Base-by-base conservation (phyloP, 2,888 invertebrate species). In the Taenaris catops region DNA sequence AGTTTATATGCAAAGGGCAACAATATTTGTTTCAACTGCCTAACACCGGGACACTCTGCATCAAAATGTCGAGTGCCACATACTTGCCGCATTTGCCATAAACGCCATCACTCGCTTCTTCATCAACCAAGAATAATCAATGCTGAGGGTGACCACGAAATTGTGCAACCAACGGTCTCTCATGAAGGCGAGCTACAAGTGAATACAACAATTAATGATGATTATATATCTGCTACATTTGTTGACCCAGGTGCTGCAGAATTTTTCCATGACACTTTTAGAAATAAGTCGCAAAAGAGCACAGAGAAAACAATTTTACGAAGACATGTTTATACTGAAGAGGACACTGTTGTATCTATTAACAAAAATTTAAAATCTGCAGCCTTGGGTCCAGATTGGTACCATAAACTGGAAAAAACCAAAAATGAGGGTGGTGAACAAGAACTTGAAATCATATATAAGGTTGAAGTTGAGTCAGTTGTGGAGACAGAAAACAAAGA, bases 341-440 rank as follows among this genome's bases (percentile, higher is more conserved):
- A 89, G 44, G 81, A 80, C 40, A 64, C 64, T 21, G 45, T 75
- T 26, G 58, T 75, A 8, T 64, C 74, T 14, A 45, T 72, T 9
- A 76, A 78, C 43, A 71, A 73, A 48, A 67, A 83, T 47, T 79
- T 88, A 53, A 89, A 87, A 42, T 98, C 98, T 5, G 95, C 97
- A 44, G 98, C 99, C 2, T 87, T 99, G 34, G 99, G 99, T 0
- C 99, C 99, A 4, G 98, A 99, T 78, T 99, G 99, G 99, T 94
- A 95, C 55, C 88, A 88, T 38, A 90, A 90, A 56, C 83, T 94
- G 16, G 79, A 86, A 58, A 47, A 48, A 5, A 72, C 89, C 31
- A 89, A 92, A 37, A 84, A 74, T 55, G 91, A 92, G 4, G 64
- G 51, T 34, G 73, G 71, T 6, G 64, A 70, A 35, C 74, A 87